phyloP scores from a whole-genome alignment of 2,797 vertebrate genomes.

The Amazona finschi region DNA sequence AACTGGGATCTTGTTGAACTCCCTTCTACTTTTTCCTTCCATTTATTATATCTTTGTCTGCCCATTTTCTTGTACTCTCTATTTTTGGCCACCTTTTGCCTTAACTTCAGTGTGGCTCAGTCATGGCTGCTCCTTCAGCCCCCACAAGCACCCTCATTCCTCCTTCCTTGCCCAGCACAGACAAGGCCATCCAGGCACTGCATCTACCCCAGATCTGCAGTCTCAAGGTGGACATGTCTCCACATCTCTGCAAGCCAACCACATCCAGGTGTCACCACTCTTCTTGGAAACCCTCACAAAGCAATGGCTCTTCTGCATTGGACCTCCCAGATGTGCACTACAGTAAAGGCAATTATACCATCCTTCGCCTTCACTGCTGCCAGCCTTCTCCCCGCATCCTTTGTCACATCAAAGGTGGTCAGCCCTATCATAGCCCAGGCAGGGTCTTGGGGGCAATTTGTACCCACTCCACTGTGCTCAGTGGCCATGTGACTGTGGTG shows the following conservation, averaged over 20 bases:
- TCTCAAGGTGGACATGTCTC: not conserved
- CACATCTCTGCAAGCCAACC: not conserved
- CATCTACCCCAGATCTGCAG: not conserved
- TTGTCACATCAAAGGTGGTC: not conserved
- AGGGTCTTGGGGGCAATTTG: not conserved
- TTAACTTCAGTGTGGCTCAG: not conserved
- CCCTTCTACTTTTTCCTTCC: not conserved
- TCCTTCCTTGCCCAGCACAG: not conserved
- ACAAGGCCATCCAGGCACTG: fast-evolving
- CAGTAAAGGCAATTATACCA: fast-evolving
- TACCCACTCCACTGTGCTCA: fast-evolving
- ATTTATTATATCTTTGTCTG: not conserved
- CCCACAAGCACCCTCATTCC: fast-evolving
- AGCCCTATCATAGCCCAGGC: not conserved
- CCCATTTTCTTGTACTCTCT: not conserved
- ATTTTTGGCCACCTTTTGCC: not conserved
- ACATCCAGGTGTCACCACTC: not conserved
- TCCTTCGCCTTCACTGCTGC: not conserved
- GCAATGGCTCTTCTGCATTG: not conserved
- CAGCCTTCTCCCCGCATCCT: not conserved
- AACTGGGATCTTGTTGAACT: not conserved
- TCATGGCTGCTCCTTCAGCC: not conserved
- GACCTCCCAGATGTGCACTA: fast-evolving
- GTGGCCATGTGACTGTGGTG: fast-evolving
- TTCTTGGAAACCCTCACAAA: fast-evolving